A percentile compares a stretch with the other conserved stretches of the same genome.
Evolutionary conservation across 2,888 invertebrate genomes (phyloP).

Genomic region (Phengaris alcon): DNA sequence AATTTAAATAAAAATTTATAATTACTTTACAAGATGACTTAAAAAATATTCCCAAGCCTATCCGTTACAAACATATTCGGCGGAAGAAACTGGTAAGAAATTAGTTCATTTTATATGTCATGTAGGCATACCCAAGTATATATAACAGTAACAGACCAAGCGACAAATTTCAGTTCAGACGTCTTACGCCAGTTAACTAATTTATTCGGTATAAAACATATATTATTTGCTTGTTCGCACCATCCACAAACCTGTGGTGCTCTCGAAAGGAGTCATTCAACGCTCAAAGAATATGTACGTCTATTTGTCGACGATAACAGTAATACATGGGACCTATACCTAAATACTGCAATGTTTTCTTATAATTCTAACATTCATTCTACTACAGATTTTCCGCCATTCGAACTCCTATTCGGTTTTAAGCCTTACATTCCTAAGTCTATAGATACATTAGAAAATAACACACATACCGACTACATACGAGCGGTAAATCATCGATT

Average conservation of each 20-base stretch:
- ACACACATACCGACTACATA: slow-evolving; percentile 18
- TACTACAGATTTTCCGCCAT: background rate
- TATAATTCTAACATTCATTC: slow-evolving; percentile 9
- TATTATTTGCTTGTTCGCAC: background rate
- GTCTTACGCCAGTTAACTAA: slow-evolving; percentile 7
- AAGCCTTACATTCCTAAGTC: slow-evolving; percentile 16
- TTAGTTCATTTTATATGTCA: slow-evolving; percentile 13
- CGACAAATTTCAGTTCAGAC: slow-evolving; percentile 19
- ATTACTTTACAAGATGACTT: slow-evolving; percentile 14
- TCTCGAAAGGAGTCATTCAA: background rate
- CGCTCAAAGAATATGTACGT: background rate
- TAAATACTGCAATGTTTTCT: background rate
- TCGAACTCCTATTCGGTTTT: slow-evolving; percentile 1
- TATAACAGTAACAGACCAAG: slow-evolving; percentile 25
- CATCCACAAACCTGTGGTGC: slow-evolving; percentile 12
- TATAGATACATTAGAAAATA: slow-evolving; percentile 14
- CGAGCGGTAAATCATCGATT: slow-evolving; percentile 4
- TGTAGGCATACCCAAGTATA: slow-evolving; percentile 16
- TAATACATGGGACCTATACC: background rate
- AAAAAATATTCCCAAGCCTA: slow-evolving; percentile 13
- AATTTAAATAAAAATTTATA: slow-evolving; percentile 23
- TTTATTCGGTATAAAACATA: slow-evolving; percentile 15
- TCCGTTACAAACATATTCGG: slow-evolving; percentile 21
- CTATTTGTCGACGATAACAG: background rate
- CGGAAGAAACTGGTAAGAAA: slow-evolving; percentile 14